These are phyloP conservation scores for Ophioninae sp. DNA, from an alignment of 2,888 invertebrate genomes.

Conservation along the genomic window DNA sequence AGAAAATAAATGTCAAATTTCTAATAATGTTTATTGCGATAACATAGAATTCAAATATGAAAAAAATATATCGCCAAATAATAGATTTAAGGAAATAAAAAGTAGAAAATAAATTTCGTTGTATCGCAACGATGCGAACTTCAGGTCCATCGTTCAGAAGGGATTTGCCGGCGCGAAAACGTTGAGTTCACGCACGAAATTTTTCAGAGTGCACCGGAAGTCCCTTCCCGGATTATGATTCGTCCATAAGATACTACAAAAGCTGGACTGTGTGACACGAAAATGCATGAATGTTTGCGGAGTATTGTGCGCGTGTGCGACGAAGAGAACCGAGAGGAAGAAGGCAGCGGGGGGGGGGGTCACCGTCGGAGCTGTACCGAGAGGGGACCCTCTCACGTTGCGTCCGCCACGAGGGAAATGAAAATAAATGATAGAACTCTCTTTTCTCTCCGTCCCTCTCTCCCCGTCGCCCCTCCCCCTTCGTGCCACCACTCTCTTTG, in stretches of 20 bases:
- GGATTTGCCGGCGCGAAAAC: too few species aligned
- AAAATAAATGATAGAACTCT: slow-evolving; percentile 79
- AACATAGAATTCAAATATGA: too few species aligned
- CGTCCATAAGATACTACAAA: slow-evolving; percentile 7
- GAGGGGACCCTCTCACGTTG: slow-evolving; percentile 63
- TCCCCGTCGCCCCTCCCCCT: slow-evolving; percentile 59
- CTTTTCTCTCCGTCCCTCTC: slow-evolving; percentile 44
- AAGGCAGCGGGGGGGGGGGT: slow-evolving; percentile 59
- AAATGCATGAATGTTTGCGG: slow-evolving; percentile 27
- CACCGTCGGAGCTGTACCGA: slow-evolving; percentile 50
- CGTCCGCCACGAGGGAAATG: slow-evolving; percentile 76
- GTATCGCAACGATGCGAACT: too few species aligned
- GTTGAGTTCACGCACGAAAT: too few species aligned
- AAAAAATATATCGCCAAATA: too few species aligned
- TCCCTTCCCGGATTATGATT: too few species aligned
- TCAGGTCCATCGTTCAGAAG: too few species aligned
- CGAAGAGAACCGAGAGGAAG: slow-evolving; percentile 50
- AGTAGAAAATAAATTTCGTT: too few species aligned
- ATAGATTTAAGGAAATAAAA: too few species aligned
- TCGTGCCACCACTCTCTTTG: slow-evolving; percentile 49
- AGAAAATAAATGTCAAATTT: too few species aligned
- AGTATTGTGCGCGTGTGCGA: slow-evolving; percentile 31
- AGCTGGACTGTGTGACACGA: neutral
- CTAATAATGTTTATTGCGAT: too few species aligned
- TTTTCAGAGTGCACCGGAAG: too few species aligned